Base-by-base conservation (phyloP, 2,797 vertebrate species). In the Gephyroberyx darwinii region DNA sequence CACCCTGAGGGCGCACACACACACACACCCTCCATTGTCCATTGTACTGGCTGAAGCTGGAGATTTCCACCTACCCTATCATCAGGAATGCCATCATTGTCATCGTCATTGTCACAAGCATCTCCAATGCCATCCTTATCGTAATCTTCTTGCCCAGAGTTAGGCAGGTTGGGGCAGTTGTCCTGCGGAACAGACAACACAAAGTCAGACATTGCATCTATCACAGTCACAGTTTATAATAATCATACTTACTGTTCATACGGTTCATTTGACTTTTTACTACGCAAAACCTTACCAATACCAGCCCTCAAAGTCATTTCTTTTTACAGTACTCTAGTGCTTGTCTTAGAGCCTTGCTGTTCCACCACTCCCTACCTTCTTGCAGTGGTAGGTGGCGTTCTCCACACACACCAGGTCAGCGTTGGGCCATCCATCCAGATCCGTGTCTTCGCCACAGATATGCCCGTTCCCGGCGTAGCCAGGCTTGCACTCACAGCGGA, bases 321-420 rank as follows among this genome's bases (percentile, higher is more conserved):
- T 2, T 35, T 5, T 19, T 4, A 1, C 0, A 39, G 10, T 39
- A 10, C 2, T 26, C 26, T 26, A 26, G 26, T 26, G 26, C 26
- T 26, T 2, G 26, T 26, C 26, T 50, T n/a, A 33, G 4, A 55
- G 9, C 35, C 16, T 57, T 3, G 9, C 37, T 52, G 12, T 5
- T 45, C 66, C 22, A 12, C 2, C n/a, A 8, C 2, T 13, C 51
- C 71, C 16, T 91, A 98, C 98, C 90, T 98, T 98, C 89, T 96
- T 98, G 90, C 97, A 99, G 90, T 99, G 98, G 83, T 99, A 99
- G 33, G 98, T 99, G 47, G 98, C 97, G 0, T 99, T 99, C 83
- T 96, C 96, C 81, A 99, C 96, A 47, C 98, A 99, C 74, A 95
- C 93, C 82, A 99, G 93, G 69, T 98, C 93, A 66, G 96, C 92